Evolutionary conservation across 2,888 invertebrate genomes (phyloP), one percentile per base, ranked within the genome.

Genomic region (Scrobipalpa atriplicella): DNA sequence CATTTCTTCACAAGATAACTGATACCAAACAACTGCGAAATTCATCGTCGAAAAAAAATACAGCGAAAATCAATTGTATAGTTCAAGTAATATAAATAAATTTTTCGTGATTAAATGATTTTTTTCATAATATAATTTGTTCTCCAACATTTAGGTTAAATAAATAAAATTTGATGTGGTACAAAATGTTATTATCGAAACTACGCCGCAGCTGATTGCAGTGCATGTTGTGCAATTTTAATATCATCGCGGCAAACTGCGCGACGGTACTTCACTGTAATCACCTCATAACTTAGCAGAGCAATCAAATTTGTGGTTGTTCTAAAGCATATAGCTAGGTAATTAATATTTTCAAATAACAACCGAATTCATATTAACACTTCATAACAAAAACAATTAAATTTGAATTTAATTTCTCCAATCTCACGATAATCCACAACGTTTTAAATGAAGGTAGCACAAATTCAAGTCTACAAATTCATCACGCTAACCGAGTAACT

Each of bases 241-340:
- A 47, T 47, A 47, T 47, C 6, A n/a, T n/a, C n/a, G n/a, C n/a
- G 7, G 47, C n/a, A 3, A 47, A 47, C 47, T 47, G 47, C n/a
- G 47, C 47, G 47, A 47, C 47, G 16, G 47, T 47, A 47, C 16
- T 47, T 47, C 16, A 16, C n/a, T 1, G 16, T 47, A 47, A 47
- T 65, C 58, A 41, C 43, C 43, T 66, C 51, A 61, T 66, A 66
- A 61, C 66, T 66, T 61, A 47, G 51, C 39, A 51, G 11, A 29
- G 39, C 61, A 66, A 65, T 65, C 61, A 61, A 38, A 16, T 19
- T 61, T 65, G 61, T 39, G 65, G 65, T n/a, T 29, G n/a, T n/a
- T n/a, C n/a, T n/a, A n/a, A n/a, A n/a, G n/a, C n/a, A n/a, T n/a
- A n/a, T n/a, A n/a, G n/a, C n/a, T n/a, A n/a, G n/a, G n/a, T n/a